These are phyloP conservation scores for Platichthys flesus DNA, from an alignment of 2,113 vertebrate genomes.

Conservation along the genomic window DNA sequence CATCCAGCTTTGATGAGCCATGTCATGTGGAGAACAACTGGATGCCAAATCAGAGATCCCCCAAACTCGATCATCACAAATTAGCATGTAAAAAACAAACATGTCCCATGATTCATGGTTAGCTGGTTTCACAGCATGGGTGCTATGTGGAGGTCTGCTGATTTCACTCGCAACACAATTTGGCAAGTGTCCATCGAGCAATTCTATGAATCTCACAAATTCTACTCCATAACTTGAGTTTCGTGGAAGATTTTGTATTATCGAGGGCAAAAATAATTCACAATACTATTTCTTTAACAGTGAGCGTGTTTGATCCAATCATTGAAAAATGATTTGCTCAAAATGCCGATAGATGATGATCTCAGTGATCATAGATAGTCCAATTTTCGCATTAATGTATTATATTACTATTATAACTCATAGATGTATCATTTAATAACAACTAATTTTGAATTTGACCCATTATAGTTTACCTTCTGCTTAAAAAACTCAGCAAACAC, in stretches of 20 bases:
- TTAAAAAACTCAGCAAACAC: not conserved
- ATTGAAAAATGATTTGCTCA: not conserved
- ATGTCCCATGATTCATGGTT: constrained; percentile 32
- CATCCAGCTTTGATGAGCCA: constrained; percentile 40
- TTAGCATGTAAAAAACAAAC: constrained; percentile 10
- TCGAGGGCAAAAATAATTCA: too few species aligned
- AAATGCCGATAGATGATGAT: not conserved
- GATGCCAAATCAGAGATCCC: constrained; percentile 34
- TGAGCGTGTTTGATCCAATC: not conserved
- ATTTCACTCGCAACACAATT: not conserved
- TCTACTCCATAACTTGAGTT: not conserved
- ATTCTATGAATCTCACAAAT: not conserved
- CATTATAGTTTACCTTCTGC: too few species aligned
- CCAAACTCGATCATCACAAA: constrained; percentile 60
- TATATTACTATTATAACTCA: not conserved
- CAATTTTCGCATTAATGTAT: not conserved
- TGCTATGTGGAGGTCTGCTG: not conserved
- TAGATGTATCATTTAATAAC: not conserved
- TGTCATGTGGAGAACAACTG: constrained; percentile 26
- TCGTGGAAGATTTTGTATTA: not conserved
- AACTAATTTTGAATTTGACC: not conserved
- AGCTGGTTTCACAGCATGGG: not conserved
- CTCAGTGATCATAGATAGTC: too few species aligned
- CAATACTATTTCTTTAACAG: not conserved
- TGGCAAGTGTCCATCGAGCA: not conserved